Evolutionary conservation across 1,140 invertebrate genomes (phyloP).

Genomic region (Drosophila subpulchrella): DNA sequence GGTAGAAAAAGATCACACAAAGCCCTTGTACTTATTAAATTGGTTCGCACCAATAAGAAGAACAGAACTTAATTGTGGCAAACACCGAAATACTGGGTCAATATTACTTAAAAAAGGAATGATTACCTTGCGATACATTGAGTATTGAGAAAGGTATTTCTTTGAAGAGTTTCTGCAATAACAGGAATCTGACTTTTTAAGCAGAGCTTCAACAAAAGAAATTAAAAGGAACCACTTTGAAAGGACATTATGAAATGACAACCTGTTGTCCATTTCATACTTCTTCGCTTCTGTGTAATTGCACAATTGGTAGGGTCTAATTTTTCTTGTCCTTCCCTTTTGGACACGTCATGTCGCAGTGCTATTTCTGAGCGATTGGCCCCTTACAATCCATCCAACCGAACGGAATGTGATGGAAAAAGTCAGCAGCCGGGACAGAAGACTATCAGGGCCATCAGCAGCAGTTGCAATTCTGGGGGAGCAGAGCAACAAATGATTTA

Average conservation of each 20-base stretch:
- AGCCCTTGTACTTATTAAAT: too few species aligned
- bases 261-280: not conserved
- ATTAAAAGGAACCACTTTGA: not conserved
- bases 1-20: too few species aligned
- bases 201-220: too few species aligned
- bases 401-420: constrained; percentile 48
- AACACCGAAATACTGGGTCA: too few species aligned
- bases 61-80: too few species aligned
- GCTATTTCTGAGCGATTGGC: constrained; percentile 3
- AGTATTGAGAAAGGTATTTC: too few species aligned
- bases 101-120: too few species aligned
- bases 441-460: constrained; percentile 36
- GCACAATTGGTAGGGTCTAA: constrained; percentile 1
- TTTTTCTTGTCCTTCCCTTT: not conserved
- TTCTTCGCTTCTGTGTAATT: not conserved
- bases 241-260: not conserved
- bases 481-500: constrained; percentile 76
- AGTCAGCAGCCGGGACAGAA: constrained; percentile 14
- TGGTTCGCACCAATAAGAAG: too few species aligned
- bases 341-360: not conserved
- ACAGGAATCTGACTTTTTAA: too few species aligned
- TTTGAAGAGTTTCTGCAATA: too few species aligned
- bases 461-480: constrained; percentile 45
- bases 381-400: constrained; percentile 9
- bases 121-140: too few species aligned